Conservation (phyloP, 2,113 vertebrate species). For the Sula dactylatra region DNA sequence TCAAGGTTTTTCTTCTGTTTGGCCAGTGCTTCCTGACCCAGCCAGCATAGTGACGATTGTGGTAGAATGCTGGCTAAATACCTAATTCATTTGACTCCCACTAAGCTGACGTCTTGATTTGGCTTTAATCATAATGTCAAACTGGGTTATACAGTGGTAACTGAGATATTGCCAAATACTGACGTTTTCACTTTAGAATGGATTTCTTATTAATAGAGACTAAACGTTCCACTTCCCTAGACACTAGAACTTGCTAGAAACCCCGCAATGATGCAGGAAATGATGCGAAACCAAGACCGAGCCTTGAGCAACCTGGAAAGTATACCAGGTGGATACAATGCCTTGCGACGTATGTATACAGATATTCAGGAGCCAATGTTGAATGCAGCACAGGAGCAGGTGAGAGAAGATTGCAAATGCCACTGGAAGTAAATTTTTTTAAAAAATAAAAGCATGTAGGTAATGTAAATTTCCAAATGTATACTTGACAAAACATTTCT, state of each 20-base stretch:
- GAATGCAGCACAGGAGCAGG: constrained; percentile 83
- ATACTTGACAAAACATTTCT: background rate
- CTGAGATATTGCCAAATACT: background rate
- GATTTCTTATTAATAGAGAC: constrained; percentile 48
- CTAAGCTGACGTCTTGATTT: background rate
- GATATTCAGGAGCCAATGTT: constrained; percentile 84
- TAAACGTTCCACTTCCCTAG: constrained; percentile 63
- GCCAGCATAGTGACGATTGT: background rate
- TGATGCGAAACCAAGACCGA: constrained; percentile 85
- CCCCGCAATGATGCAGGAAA: constrained; percentile 86
- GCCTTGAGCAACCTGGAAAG: constrained; percentile 84
- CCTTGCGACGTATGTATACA: constrained; percentile 81
- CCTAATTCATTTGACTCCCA: background rate
- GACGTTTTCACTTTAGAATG: background rate
- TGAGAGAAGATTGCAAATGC: background rate
- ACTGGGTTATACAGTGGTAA: background rate
- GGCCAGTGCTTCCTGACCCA: background rate
- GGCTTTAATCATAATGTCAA: background rate
- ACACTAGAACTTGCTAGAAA: constrained; percentile 84
- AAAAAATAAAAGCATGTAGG: background rate
- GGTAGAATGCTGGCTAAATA: background rate
- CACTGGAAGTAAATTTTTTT: background rate
- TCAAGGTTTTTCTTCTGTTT: background rate
- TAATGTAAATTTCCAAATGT: background rate
- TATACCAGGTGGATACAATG: constrained; percentile 83